Percentiles rank a stretch among this genome's conserved stretches.
Evolutionary conservation across 2,888 invertebrate species (phyloP).

Genomic region (Andrena praecox): DNA sequence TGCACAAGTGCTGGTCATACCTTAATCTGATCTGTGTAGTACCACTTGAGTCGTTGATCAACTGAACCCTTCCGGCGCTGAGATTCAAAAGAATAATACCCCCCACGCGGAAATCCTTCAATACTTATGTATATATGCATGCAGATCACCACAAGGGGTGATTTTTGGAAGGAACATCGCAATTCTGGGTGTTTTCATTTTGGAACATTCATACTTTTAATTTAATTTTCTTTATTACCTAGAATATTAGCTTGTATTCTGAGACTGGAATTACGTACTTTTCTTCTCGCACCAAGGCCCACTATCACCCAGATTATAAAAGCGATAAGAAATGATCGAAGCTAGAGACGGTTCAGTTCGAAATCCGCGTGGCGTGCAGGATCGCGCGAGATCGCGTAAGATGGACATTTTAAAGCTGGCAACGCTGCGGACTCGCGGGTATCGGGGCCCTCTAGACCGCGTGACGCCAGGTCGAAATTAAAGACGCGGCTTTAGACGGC

Average conservation of each 20-base stretch:
- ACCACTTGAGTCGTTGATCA: background rate
- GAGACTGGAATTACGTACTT: too few relatives aligned
- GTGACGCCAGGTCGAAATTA: slow-evolving; percentile 78
- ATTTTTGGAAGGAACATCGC: too few relatives aligned
- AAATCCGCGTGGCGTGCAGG: background rate
- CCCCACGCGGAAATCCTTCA: too few relatives aligned
- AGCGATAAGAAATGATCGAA: background rate
- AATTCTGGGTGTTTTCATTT: too few relatives aligned
- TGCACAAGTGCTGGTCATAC: background rate
- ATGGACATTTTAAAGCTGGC: slow-evolving; percentile 50
- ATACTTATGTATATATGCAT: too few relatives aligned
- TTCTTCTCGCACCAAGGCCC: too few relatives aligned
- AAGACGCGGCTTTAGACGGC: slow-evolving; percentile 60
- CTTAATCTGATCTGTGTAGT: background rate
- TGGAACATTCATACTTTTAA: too few relatives aligned
- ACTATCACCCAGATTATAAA: background rate
- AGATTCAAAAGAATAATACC: too few relatives aligned
- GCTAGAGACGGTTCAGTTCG: background rate
- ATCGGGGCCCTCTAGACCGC: slow-evolving; percentile 73
- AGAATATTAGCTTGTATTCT: too few relatives aligned
- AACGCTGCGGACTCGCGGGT: slow-evolving; percentile 42
- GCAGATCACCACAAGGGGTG: too few relatives aligned
- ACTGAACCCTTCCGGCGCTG: too few relatives aligned
- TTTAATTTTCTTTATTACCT: too few relatives aligned
- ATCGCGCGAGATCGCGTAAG: background rate